phyloP scores from a whole-genome alignment of 2,113 vertebrate genomes.

The Alces alces region DNA sequence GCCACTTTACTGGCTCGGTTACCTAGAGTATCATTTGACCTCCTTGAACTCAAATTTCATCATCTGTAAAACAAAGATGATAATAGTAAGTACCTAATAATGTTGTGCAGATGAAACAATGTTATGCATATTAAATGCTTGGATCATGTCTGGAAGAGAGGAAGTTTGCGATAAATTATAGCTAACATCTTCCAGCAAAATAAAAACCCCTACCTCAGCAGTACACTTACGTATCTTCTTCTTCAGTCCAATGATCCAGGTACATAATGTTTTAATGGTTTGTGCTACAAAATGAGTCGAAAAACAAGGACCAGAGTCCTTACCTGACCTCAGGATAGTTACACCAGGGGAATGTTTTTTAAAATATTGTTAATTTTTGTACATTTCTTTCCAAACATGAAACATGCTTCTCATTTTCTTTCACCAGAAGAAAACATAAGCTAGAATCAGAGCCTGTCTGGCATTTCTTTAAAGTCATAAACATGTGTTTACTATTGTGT shows the following conservation, averaged over 20 bases:
- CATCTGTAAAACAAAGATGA: background rate
- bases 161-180: background rate
- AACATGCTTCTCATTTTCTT: background rate
- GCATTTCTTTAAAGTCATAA: background rate
- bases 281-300: background rate
- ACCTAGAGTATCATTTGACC: background rate
- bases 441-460: background rate
- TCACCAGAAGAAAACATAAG: conserved; percentile 13
- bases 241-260: background rate
- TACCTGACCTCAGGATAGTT: background rate
- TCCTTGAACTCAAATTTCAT: background rate
- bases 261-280: background rate
- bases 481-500: conserved; percentile 49
- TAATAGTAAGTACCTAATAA: background rate
- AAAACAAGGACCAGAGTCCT: background rate
- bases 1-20: background rate
- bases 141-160: background rate
- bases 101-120: background rate
- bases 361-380: conserved; percentile 14
- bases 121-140: background rate
- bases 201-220: background rate
- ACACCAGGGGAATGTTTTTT: background rate
- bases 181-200: background rate
- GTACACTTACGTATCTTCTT: background rate
- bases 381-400: background rate